Base-by-base conservation (phyloP, 2,888 invertebrate genomes). In the Drosophila percnosoma region DNA sequence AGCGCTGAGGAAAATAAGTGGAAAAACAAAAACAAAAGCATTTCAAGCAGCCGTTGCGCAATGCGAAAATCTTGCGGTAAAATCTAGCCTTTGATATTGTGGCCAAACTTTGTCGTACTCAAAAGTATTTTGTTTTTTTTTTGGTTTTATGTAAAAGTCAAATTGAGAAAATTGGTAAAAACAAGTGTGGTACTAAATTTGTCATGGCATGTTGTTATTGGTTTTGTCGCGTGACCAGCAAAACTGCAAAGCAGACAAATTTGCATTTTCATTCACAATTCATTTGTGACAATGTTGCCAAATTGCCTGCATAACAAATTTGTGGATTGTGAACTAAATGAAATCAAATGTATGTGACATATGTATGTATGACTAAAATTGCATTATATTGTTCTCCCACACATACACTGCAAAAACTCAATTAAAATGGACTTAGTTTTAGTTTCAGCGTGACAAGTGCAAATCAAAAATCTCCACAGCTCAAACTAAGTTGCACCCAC, bases 361-460 rank as follows among this genome's bases (percentile, higher is more conserved):
- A 83, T 78, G 73, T 52, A 18, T 83, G 73, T 52, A 18, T 83
- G 73, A 67, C 68, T 63, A 57, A 73, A 78, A 73, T 71, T 68
- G 70, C 62, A 83, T 87, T 89, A 71, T 72, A 81, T 89, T 74
- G 79, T 54, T 52, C 33, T 66, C 69, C 66, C 87, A 69, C 67
- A 64, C 27, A 45, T 24, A 24, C 45, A 45, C 45, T 54, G 57
- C 54, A 83, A 89, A 86, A 90, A 86, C 89, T 86, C 90, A 86
- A 86, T 86, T 86, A 86, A 86, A 86, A 78, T 68, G 81, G 75
- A 83, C 87, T 90, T 90, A 76, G 78, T 90, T 83, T 73, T 68
- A 74, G 82, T 76, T 49, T 36, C 55, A 73, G 60, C 65, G 64
- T 88, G 85, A 84, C 73, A 82, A 71, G 67, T 69, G 60, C 72